Conservation (phyloP, 2,888 invertebrate genomes). For the Harmothoe impar region DNA sequence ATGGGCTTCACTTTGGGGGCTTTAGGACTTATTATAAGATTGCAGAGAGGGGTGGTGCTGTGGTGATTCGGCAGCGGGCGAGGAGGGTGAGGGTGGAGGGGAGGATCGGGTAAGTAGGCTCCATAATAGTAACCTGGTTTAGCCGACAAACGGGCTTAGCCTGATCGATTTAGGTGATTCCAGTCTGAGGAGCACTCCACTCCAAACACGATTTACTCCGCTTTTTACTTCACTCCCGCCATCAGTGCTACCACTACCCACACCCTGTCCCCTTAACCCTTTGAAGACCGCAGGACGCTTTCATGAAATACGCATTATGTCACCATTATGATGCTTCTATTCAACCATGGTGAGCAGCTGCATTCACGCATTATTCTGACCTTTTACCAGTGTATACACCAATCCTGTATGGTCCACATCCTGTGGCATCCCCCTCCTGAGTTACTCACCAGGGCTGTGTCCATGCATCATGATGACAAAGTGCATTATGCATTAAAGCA, state of each 20-base stretch:
- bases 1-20: neutral
- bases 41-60: neutral
- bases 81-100: too few species aligned
- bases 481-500: too few species aligned
- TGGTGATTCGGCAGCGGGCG: neutral
- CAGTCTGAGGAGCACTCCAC: slow-evolving; percentile 20
- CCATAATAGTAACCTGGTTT: slow-evolving; percentile 54
- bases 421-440: too few species aligned
- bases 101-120: slow-evolving; percentile 2
- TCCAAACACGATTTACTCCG: slow-evolving; percentile 30
- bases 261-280: neutral
- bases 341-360: too few species aligned
- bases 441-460: too few species aligned
- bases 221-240: neutral
- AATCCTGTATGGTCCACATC: too few species aligned
- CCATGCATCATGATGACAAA: too few species aligned
- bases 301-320: too few species aligned
- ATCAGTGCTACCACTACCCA: neutral
- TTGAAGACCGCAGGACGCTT: too few species aligned
- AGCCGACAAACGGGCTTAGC: slow-evolving; percentile 44
- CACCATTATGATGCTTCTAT: too few species aligned
- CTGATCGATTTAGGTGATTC: slow-evolving; percentile 59
- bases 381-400: too few species aligned
- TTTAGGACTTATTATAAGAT: slow-evolving; percentile 7
- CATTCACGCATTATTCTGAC: too few species aligned